Evolutionary conservation across 2,797 vertebrate species (phyloP), one percentile per base, ranked within the genome.

Genomic region (Crypturellus tataupa): DNA sequence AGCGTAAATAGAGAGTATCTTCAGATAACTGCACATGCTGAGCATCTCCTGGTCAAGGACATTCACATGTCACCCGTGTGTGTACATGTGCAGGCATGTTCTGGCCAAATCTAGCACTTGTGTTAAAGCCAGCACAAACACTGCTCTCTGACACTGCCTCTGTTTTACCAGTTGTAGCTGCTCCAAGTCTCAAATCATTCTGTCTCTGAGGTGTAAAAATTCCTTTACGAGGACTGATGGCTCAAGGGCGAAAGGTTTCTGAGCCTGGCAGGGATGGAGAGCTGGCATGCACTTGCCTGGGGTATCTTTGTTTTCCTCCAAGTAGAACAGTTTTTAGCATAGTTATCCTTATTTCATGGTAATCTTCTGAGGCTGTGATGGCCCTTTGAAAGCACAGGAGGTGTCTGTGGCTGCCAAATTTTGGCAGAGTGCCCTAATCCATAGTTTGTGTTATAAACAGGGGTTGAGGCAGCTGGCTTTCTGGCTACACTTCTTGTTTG

Each of bases 161-260:
- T 2, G 0, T 65, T 11, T 14, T 33, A 5, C 62, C 60, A 53
- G 21, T 69, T 55, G 23, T 20, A 17, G 0, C 17, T 67, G 56
- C 37, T 67, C 14, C 72, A 85, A 39, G 24, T 29, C 42, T 80
- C 29, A 9, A 0, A 64, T 40, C 44, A 17, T 60, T 62, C 31
- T 78, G 1, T 25, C 29, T 70, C 51, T 73, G 80, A 12, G 47
- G 37, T 29, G 16, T 29, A 19, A 63, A 29, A 12, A 29, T 64
- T 64, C 27, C 27, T 65, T 31, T 23, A 14, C 19, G 9, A 44
- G 37, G 29, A 64, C 15, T 78, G 21, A 2, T 63, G 67, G 12
- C 47, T 80, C 5, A 63, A 37, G 47, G 59, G 47, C 62, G 10
- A 33, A 69, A 37, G 29, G 19, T 55, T 5, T 9, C 7, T 31